Evolutionary conservation across 2,113 vertebrate species (phyloP).

Genomic region (Corythornis cristatus): DNA sequence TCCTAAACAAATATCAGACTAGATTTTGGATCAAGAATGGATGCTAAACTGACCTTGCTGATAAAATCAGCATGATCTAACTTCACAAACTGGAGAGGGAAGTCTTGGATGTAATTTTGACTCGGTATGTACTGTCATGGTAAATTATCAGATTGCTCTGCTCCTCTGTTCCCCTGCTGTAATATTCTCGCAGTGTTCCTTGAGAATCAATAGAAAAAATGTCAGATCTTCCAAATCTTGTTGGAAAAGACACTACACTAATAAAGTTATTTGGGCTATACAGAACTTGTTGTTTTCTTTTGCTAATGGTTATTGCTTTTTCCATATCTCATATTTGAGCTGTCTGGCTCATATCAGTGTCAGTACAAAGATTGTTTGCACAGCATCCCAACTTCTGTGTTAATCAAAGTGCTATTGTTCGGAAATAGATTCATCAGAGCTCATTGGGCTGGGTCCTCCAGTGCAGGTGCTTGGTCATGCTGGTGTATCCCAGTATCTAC

Average conservation of each 20-base stretch:
- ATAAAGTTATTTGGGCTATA: background rate
- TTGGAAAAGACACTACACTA: background rate
- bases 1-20: slow-evolving; percentile 46
- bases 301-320: background rate
- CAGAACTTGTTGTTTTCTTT: background rate
- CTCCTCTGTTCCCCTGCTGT: background rate
- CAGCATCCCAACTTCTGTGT: background rate
- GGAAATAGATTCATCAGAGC: background rate
- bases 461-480: accelerated
- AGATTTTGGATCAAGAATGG: slow-evolving; percentile 31
- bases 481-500: background rate
- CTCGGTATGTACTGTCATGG: background rate
- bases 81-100: background rate
- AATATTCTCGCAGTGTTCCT: background rate
- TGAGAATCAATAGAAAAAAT: background rate
- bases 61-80: slow-evolving; percentile 17
- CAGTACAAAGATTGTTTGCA: background rate
- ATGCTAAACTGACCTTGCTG: slow-evolving; percentile 42
- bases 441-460: background rate
- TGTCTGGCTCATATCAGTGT: background rate
- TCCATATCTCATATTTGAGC: background rate
- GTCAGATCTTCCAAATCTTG: background rate
- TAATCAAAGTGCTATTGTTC: background rate
- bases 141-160: background rate
- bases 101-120: background rate